Evolutionary conservation across 1,140 invertebrate genomes (phyloP).

Genomic region (Camponotus floridanus): DNA sequence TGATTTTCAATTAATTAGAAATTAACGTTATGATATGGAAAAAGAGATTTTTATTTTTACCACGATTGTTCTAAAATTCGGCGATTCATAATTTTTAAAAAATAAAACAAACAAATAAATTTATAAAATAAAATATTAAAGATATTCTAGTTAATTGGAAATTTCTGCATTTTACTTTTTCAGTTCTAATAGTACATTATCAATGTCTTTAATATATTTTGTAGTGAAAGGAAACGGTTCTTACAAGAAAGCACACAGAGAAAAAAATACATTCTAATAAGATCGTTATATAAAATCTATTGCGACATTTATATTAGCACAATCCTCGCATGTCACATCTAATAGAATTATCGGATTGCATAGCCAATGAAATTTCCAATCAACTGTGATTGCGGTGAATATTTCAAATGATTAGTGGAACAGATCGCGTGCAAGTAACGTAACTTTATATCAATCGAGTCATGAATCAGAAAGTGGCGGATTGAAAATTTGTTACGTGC

Average conservation of each 20-base stretch:
- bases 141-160: background rate
- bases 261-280: background rate
- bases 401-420: slow-evolving; percentile 10
- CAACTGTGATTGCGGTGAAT: slow-evolving; percentile 16
- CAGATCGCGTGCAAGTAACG: slow-evolving; percentile 6
- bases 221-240: background rate
- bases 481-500: background rate
- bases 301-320: background rate
- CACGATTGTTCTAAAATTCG: background rate
- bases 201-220: background rate
- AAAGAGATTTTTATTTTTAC: background rate
- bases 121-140: background rate
- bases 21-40: background rate
- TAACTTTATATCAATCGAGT: slow-evolving; percentile 14
- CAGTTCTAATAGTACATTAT: background rate
- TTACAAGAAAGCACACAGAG: background rate
- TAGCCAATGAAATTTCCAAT: slow-evolving; percentile 27
- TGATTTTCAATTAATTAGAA: slow-evolving; percentile 21
- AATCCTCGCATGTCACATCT: background rate
- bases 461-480: background rate
- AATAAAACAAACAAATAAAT: background rate
- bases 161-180: background rate
- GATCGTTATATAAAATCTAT: slow-evolving; percentile 3
- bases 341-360: slow-evolving; percentile 36
- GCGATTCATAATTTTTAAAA: background rate